These are phyloP conservation scores for Hyperoplus lanceolatus DNA, from an alignment of 2,797 vertebrate species.

Conservation along the genomic window DNA sequence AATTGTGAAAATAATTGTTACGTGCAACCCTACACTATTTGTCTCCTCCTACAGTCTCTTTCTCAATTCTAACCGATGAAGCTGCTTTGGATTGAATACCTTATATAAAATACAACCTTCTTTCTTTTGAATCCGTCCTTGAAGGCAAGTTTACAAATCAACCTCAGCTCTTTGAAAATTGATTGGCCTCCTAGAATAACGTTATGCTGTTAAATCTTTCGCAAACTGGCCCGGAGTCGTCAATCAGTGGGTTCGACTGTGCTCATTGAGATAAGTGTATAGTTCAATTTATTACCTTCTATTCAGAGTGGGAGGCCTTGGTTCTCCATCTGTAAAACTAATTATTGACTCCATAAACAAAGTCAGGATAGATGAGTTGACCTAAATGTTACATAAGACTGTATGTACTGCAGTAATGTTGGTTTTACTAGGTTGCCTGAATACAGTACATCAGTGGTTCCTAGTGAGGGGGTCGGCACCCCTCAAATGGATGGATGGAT, in stretches of 20 bases:
- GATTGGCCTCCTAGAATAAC: not conserved
- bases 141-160: not conserved
- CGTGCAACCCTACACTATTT: not conserved
- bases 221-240: constrained; percentile 14
- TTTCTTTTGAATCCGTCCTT: not conserved
- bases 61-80: not conserved
- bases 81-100: not conserved
- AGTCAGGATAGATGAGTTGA: constrained; percentile 35
- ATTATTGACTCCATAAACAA: constrained; percentile 56
- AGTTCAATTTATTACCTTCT: constrained; percentile 34
- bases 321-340: constrained; percentile 38
- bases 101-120: not conserved
- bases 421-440: not conserved
- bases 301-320: not conserved
- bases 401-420: constrained; percentile 31
- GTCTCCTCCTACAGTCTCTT: not conserved
- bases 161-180: not conserved
- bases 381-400: constrained; percentile 14
- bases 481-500: not conserved
- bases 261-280: constrained; percentile 39
- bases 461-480: not conserved
- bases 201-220: constrained; percentile 6
- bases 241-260: constrained; percentile 35
- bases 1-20: not conserved
- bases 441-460: not conserved